phyloP scores from a whole-genome alignment of 2,888 invertebrate genomes.

The Tinea pellionella region DNA sequence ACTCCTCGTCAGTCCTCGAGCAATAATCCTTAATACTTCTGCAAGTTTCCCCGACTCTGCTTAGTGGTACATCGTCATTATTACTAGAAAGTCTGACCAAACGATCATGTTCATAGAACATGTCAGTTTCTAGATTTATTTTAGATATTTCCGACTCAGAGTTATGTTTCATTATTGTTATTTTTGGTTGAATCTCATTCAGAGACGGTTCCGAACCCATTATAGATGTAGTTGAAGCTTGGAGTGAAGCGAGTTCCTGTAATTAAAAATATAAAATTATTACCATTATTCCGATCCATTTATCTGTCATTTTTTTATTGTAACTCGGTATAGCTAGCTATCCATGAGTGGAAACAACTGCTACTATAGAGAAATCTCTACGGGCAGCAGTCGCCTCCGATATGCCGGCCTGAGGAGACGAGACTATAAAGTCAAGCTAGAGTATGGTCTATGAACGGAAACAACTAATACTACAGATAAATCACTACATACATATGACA shows the following conservation, averaged over 20 bases:
- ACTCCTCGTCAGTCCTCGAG: too few relatives aligned
- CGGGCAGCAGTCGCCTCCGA: too few relatives aligned
- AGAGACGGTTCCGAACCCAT: conserved; percentile 64
- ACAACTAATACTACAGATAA: too few relatives aligned
- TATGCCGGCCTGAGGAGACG: too few relatives aligned
- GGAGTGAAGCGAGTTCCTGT: conserved; percentile 44
- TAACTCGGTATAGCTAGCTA: too few relatives aligned
- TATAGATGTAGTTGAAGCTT: conserved; percentile 52
- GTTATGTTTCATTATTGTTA: conserved; percentile 32
- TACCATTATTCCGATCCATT: too few relatives aligned
- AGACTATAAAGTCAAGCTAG: too few relatives aligned
- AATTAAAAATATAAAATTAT: conserved; percentile 17
- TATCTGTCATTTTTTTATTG: too few relatives aligned
- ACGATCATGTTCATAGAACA: conserved; percentile 34
- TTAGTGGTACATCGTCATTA: conserved; percentile 36
- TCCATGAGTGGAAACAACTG: too few relatives aligned
- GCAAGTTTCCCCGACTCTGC: background rate
- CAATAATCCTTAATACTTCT: background rate
- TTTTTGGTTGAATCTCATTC: conserved; percentile 21
- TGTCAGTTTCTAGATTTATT: conserved; percentile 18
- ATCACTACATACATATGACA: too few relatives aligned
- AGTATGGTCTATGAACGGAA: too few relatives aligned
- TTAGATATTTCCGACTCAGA: conserved; percentile 54
- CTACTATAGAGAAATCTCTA: too few relatives aligned
- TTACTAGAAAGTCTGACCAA: conserved; percentile 51